These are phyloP conservation scores for Catharus ustulatus DNA, from an alignment of 2,797 vertebrate species.

Conservation along the genomic window DNA sequence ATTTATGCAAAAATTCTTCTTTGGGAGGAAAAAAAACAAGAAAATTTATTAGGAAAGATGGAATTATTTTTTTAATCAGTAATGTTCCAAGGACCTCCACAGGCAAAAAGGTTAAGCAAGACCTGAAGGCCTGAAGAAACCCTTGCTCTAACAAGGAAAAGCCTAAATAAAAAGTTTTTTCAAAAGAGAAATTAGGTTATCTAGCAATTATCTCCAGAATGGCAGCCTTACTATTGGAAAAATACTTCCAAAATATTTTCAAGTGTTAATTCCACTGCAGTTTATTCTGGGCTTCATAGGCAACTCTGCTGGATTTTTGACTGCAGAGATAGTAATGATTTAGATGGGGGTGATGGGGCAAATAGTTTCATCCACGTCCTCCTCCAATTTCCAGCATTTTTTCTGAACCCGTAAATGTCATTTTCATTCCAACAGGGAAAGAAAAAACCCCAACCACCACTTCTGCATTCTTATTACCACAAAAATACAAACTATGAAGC, in stretches of 20 bases:
- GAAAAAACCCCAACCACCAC: background rate
- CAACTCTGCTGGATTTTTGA: background rate
- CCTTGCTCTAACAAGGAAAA: background rate
- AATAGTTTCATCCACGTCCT: background rate
- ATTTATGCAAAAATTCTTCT: background rate
- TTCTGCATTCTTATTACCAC: background rate
- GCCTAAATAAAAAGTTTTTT: background rate
- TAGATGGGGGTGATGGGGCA: rapidly evolving
- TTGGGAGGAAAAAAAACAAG: background rate
- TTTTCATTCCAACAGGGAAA: background rate
- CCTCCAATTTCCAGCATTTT: background rate
- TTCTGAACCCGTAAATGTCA: background rate
- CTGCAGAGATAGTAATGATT: background rate
- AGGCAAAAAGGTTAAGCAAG: background rate
- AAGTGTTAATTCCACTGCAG: background rate
- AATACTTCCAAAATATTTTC: background rate
- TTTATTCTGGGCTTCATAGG: background rate
- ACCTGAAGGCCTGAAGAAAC: background rate
- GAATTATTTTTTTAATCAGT: background rate
- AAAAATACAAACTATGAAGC: background rate
- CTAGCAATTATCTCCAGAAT: background rate
- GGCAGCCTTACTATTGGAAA: background rate
- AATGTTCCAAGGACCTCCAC: background rate
- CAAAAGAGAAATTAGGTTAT: background rate
- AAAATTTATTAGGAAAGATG: background rate